Percentiles rank a stretch among this genome's conserved stretches.
Conservation (phyloP, 2,113 vertebrate species). For the Actenoides hombroni region DNA sequence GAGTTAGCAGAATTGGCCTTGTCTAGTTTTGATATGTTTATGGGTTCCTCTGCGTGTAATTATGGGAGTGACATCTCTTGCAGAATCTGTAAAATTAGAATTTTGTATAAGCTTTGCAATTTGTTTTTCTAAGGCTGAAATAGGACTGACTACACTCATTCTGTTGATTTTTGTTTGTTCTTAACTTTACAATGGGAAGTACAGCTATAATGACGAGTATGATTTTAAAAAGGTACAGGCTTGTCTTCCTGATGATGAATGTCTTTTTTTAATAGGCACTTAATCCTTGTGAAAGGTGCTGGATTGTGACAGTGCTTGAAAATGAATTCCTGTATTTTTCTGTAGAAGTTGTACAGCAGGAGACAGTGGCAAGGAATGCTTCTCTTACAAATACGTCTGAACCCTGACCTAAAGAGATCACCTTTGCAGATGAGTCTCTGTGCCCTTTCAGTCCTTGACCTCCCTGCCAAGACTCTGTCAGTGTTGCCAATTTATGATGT, state of each 20-base stretch:
- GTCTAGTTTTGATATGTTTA: neutral
- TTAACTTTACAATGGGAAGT: neutral
- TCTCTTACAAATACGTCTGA: constrained; percentile 25
- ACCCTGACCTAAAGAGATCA: constrained; percentile 55
- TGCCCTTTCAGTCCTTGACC: constrained; percentile 58
- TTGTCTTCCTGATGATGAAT: constrained; percentile 35
- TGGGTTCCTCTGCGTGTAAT: neutral
- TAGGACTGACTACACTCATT: neutral
- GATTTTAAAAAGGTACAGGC: constrained; percentile 39
- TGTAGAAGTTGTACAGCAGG: neutral
- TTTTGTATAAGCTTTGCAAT: neutral
- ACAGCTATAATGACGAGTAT: neutral
- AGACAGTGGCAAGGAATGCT: neutral
- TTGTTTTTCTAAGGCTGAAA: neutral
- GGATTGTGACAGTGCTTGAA: constrained; percentile 30
- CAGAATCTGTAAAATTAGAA: neutral
- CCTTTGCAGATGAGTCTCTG: constrained; percentile 33
- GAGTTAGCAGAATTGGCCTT: neutral
- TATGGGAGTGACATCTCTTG: neutral
- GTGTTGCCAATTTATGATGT: constrained; percentile 54
- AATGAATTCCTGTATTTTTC: constrained; percentile 59
- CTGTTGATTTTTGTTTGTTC: neutral
- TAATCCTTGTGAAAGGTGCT: constrained; percentile 53
- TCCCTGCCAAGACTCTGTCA: neutral
- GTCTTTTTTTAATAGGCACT: constrained; percentile 57